Evolutionary conservation across 2,888 invertebrate species (phyloP).

Genomic region (Drosophila stalkeri): DNA sequence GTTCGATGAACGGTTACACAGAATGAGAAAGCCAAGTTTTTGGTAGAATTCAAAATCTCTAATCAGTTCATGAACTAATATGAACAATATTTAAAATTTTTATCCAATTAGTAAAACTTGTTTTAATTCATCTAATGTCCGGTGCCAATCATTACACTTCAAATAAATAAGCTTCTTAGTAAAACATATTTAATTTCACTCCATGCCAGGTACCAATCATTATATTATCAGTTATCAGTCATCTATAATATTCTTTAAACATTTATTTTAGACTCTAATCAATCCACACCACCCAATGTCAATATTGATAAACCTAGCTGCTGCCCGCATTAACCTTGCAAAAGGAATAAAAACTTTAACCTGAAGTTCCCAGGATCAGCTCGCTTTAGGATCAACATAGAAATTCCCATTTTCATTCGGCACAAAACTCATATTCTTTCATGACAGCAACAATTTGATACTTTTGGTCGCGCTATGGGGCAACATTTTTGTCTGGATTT

Average conservation of each 20-base stretch:
- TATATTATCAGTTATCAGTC: too few species aligned
- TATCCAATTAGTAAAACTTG: too few species aligned
- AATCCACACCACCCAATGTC: conserved; percentile 9
- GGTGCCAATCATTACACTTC: neutral
- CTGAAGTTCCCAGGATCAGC: conserved; percentile 55
- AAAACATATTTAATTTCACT: too few species aligned
- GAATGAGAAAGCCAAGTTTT: too few species aligned
- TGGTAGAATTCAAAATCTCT: too few species aligned
- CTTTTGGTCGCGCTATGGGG: conserved; percentile 73
- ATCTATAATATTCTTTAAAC: conserved; percentile 7
- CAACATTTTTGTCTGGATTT: conserved; percentile 41
- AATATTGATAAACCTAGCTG: neutral
- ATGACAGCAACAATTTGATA: conserved; percentile 76
- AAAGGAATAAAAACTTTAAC: conserved; percentile 24
- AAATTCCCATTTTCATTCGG: conserved; percentile 67
- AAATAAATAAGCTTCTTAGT: too few species aligned
- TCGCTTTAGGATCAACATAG: conserved; percentile 48
- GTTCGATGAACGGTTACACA: too few species aligned
- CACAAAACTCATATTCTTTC: conserved; percentile 49
- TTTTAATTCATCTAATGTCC: neutral
- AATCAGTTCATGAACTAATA: too few species aligned
- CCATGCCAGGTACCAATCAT: too few species aligned
- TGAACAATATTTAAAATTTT: too few species aligned
- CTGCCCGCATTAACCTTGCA: conserved; percentile 64
- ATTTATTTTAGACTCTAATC: neutral